These are phyloP conservation scores for Frankliniella fusca DNA, from an alignment of 2,888 invertebrate genomes.

Conservation along the genomic window DNA sequence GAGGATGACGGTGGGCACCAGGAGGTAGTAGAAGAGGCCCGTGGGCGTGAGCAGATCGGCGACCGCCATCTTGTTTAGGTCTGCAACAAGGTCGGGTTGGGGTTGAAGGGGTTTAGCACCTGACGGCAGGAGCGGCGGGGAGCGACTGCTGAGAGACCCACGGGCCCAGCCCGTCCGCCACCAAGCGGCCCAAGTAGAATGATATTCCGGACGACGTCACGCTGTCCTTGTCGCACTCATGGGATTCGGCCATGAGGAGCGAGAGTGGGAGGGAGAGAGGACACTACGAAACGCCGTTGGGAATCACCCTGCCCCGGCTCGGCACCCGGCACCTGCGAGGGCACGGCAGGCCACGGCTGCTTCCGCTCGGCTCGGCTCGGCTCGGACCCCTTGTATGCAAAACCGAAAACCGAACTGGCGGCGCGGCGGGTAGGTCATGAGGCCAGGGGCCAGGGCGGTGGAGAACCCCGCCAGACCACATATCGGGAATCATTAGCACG, in stretches of 20 bases:
- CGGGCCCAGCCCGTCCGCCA: background rate
- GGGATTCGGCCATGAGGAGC: too few species aligned
- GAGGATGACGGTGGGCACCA: conserved; percentile 64
- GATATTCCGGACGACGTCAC: too few species aligned
- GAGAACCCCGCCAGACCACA: background rate
- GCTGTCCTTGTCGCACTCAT: too few species aligned
- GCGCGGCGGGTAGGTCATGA: background rate
- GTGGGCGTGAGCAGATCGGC: conserved; percentile 52
- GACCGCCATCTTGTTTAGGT: background rate
- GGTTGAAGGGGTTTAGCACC: background rate
- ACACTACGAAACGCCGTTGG: too few species aligned
- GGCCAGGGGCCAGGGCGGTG: background rate
- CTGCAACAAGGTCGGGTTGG: background rate
- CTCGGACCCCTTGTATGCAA: background rate
- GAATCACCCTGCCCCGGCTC: too few species aligned
- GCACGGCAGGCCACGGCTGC: background rate
- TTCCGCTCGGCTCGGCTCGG: background rate
- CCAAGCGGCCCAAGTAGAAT: too few species aligned
- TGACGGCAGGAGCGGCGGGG: too few species aligned
- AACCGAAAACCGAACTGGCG: background rate
- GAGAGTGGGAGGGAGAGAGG: too few species aligned
- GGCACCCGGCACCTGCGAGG: too few species aligned
- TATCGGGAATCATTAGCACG: too few species aligned
- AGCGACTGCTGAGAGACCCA: background rate
- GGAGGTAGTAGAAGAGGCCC: conserved; percentile 66